These are phyloP conservation scores for Asarcornis scutulata DNA, from an alignment of 2,113 vertebrate species.

Conservation along the genomic window DNA sequence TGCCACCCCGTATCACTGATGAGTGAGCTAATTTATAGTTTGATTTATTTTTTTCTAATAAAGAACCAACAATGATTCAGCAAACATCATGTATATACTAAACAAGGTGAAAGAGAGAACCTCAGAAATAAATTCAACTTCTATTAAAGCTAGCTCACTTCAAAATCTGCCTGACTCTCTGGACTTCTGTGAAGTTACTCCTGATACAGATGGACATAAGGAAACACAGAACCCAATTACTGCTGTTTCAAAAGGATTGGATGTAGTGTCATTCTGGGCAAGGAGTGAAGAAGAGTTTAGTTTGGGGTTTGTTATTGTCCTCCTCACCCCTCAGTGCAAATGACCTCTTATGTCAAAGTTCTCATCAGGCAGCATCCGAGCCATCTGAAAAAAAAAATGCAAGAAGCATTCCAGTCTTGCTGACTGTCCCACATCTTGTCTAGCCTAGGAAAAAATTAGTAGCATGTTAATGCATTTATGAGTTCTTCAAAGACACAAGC, in stretches of 20 bases:
- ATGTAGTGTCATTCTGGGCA: neutral
- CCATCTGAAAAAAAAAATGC: neutral
- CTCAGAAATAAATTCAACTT: neutral
- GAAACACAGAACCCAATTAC: neutral
- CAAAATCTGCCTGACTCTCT: neutral
- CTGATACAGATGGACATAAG: neutral
- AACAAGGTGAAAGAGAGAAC: neutral
- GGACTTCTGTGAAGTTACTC: neutral
- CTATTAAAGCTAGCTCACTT: neutral
- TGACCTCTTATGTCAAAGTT: neutral
- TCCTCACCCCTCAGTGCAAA: neutral
- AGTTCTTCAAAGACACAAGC: neutral
- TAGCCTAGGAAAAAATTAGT: neutral
- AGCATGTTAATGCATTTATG: neutral
- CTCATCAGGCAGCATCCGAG: neutral
- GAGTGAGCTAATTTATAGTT: neutral
- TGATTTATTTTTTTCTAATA: conserved; percentile 27
- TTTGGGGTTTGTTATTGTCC: neutral
- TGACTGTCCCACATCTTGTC: neutral
- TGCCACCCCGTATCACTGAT: neutral
- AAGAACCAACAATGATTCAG: neutral
- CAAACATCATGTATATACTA: neutral
- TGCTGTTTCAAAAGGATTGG: neutral
- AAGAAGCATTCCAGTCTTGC: neutral
- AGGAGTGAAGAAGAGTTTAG: neutral